phyloP scores from a whole-genome alignment of 2,113 vertebrate genomes.

The Poecilia latipinna region DNA sequence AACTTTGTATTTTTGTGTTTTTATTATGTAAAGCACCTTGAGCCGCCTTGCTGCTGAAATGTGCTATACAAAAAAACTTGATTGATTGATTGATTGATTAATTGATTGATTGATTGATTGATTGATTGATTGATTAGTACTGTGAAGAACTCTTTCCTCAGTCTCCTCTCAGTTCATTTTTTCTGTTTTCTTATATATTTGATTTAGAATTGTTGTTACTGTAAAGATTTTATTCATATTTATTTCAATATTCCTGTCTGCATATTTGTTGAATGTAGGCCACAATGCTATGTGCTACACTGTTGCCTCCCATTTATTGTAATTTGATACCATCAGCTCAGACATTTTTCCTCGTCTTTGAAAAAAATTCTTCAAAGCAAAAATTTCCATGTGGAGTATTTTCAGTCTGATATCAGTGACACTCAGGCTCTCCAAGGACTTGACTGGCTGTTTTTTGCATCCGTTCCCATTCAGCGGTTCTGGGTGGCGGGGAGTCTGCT shows the following conservation, averaged over 20 bases:
- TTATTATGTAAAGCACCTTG: too few relatives aligned
- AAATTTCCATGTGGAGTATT: not conserved
- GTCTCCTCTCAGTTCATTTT: not conserved
- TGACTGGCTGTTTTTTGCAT: not conserved
- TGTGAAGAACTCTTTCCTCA: too few relatives aligned
- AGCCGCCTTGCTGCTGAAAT: too few relatives aligned
- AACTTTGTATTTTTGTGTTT: too few relatives aligned
- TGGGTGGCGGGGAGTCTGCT: not conserved
- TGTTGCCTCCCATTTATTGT: not conserved
- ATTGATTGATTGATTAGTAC: too few relatives aligned
- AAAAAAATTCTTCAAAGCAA: not conserved
- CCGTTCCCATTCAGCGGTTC: not conserved
- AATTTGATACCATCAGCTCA: not conserved
- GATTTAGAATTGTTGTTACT: not conserved
- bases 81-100: too few relatives aligned
- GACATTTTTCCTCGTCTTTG: not conserved
- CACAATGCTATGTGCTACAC: not conserved
- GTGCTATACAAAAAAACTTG: too few relatives aligned
- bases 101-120: too few relatives aligned
- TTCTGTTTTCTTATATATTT: not conserved
- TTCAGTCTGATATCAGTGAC: not conserved
- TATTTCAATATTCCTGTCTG: not conserved
- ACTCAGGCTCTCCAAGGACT: not conserved
- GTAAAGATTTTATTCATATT: not conserved
- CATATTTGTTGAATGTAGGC: not conserved